phyloP scores from a whole-genome alignment of 2,888 invertebrate genomes.

The Hypomecis atomaria region DNA sequence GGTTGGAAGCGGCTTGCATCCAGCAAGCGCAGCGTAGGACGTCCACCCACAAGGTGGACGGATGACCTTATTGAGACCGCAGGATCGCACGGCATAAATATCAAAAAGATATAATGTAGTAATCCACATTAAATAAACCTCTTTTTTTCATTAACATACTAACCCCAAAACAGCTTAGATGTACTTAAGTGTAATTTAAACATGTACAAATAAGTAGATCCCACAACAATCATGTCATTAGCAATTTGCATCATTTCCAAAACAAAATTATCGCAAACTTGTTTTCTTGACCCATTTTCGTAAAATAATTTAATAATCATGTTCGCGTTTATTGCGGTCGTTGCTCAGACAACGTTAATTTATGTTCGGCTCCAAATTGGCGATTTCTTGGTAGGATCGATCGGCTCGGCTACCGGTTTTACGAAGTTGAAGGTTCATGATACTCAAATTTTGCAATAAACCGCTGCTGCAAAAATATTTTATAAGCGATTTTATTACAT shows the following conservation, averaged over 20 bases:
- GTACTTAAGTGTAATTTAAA: neutral
- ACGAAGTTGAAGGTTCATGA: neutral
- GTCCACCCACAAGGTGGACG: no score
- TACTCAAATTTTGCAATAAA: neutral
- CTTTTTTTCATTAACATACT: neutral
- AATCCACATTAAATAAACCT: no score
- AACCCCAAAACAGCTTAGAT: neutral
- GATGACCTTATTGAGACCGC: no score
- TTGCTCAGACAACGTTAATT: conserved; percentile 43
- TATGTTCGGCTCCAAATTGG: conserved; percentile 41
- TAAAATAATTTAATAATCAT: conserved; percentile 29
- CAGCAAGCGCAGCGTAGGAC: no score
- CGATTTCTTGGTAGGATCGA: conserved; percentile 39
- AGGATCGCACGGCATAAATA: no score
- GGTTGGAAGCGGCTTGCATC: no score
- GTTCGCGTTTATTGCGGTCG: conserved; percentile 36
- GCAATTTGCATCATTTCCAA: conserved; percentile 12
- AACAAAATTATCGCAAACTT: conserved; percentile 16
- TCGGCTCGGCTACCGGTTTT: conserved; percentile 17
- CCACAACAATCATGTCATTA: neutral
- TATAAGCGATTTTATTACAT: neutral
- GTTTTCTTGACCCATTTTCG: conserved; percentile 27
- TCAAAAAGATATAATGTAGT: no score
- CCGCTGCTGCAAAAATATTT: neutral
- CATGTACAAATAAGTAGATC: neutral